Evolutionary conservation across 2,888 invertebrate species (phyloP).

Genomic region (Yponomeuta evonymella): DNA sequence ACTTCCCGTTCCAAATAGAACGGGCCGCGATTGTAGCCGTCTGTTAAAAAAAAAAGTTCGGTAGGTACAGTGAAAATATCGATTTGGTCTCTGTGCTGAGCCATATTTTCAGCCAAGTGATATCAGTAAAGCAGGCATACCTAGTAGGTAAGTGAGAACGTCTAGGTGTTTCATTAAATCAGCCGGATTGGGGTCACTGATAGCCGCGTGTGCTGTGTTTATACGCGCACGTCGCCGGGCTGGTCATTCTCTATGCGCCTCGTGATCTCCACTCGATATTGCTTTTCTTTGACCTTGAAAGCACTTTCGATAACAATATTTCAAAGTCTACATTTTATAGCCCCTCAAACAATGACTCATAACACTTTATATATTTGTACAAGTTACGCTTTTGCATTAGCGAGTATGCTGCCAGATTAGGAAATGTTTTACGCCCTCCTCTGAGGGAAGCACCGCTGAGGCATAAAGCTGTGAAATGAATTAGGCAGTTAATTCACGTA

Average conservation of each 20-base stretch:
- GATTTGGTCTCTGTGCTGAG: slow-evolving; percentile 3
- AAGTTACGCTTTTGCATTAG: background rate
- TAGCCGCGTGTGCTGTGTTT: background rate
- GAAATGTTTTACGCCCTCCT: background rate
- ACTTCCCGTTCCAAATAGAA: background rate
- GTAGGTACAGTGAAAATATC: background rate
- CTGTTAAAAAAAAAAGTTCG: background rate
- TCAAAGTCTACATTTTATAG: slow-evolving; percentile 8
- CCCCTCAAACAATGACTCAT: background rate
- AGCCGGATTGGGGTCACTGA: slow-evolving; percentile 26
- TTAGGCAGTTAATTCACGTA: background rate
- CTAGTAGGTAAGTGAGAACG: background rate
- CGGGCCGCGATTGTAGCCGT: background rate
- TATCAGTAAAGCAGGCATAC: slow-evolving; percentile 11
- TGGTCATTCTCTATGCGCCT: slow-evolving; percentile 43
- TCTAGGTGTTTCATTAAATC: slow-evolving; percentile 19
- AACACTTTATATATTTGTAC: background rate
- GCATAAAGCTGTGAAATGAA: background rate
- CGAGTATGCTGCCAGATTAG: background rate
- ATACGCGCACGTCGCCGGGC: slow-evolving; percentile 24
- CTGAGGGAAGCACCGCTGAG: background rate
- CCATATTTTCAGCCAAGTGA: background rate
- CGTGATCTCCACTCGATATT: slow-evolving; percentile 44
- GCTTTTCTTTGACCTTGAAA: slow-evolving; percentile 35
- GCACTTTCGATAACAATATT: slow-evolving; percentile 29